A percentile compares a stretch with the other conserved stretches of the same genome.
Evolutionary conservation across 2,888 invertebrate genomes (phyloP).

Genomic region (Adineta ricciae): DNA sequence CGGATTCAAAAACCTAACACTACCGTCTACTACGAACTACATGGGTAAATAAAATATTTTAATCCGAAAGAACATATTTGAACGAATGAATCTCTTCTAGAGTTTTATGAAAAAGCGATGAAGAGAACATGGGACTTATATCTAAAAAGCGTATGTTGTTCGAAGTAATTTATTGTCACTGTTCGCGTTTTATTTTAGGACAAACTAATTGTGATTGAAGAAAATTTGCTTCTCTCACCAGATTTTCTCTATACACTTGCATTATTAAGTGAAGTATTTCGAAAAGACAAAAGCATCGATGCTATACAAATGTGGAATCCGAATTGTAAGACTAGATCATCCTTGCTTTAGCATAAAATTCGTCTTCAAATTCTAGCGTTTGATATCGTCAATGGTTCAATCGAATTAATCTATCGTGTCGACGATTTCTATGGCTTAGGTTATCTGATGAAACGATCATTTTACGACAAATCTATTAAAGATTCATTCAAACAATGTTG

Average conservation of each 20-base stretch:
- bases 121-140: constrained; percentile 7
- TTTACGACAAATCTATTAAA: constrained; percentile 39
- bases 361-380: constrained; percentile 41
- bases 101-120: constrained; percentile 20
- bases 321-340: constrained; percentile 41
- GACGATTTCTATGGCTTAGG: constrained; percentile 49
- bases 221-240: constrained; percentile 51
- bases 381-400: constrained; percentile 40
- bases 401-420: constrained; percentile 41
- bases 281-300: constrained; percentile 46
- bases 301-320: constrained; percentile 52
- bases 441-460: constrained; percentile 43
- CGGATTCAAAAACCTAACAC: constrained; percentile 43
- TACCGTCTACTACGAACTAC: constrained; percentile 44
- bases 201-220: constrained; percentile 51
- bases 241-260: constrained; percentile 53
- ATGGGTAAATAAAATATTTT: constrained; percentile 36
- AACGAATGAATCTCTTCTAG: neutral
- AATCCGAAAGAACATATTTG: neutral
- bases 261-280: constrained; percentile 48
- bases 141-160: neutral
- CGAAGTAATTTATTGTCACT: neutral
- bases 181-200: neutral
- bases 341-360: neutral
- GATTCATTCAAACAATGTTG: constrained; percentile 41